These are phyloP conservation scores for Thera britannica DNA, from an alignment of 2,888 invertebrate genomes.

Conservation along the genomic window DNA sequence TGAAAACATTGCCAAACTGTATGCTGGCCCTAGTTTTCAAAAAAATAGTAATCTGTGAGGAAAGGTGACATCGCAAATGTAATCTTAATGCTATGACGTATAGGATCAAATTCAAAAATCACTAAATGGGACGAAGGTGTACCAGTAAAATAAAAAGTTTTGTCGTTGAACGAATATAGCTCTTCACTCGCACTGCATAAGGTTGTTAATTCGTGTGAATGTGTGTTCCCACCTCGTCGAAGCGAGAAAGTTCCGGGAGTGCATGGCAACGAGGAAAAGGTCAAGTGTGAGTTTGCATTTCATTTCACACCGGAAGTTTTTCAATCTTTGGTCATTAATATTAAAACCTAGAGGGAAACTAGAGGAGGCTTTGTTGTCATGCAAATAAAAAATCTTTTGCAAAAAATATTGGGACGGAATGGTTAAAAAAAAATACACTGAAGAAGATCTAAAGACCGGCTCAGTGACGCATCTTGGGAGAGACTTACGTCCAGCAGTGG, in stretches of 20 bases:
- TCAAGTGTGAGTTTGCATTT: conserved; percentile 1
- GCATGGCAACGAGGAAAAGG: neutral
- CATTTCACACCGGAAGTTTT: neutral
- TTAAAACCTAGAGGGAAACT: too few species aligned
- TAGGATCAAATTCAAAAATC: neutral
- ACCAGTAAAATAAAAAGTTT: neutral
- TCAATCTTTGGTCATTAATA: neutral
- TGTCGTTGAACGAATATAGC: neutral
- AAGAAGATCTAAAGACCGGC: too few species aligned
- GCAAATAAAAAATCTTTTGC: too few species aligned
- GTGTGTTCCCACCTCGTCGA: neutral
- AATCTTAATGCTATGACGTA: neutral
- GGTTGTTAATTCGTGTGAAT: neutral
- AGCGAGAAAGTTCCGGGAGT: neutral
- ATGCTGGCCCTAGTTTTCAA: neutral
- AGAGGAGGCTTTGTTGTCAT: too few species aligned
- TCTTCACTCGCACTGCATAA: neutral
- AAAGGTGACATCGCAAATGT: neutral
- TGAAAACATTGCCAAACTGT: neutral
- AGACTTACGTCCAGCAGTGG: too few species aligned
- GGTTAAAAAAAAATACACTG: too few species aligned
- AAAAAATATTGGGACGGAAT: too few species aligned
- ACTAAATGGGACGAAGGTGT: neutral
- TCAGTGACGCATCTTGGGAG: too few species aligned
- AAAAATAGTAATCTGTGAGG: neutral